Conservation (phyloP, 2,888 invertebrate species). For the Callyntrura sp. region DNA sequence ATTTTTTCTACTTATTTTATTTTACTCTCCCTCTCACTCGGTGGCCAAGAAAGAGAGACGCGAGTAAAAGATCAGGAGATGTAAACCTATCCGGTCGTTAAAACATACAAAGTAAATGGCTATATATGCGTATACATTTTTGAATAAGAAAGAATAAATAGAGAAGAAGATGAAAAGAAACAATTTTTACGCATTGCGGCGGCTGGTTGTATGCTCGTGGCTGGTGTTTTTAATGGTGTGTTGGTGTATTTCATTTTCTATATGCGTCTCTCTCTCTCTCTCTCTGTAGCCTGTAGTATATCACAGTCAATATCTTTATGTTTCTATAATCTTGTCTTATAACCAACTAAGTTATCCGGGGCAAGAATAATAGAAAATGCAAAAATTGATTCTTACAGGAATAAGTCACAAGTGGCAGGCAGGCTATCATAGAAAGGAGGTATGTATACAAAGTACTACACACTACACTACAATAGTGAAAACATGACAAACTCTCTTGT, state of each 20-base stretch:
- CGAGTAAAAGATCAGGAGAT: not conserved
- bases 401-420: constrained; percentile 62
- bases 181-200: constrained; percentile 75
- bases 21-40: constrained; percentile 38
- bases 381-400: constrained; percentile 49
- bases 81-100: not conserved
- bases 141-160: constrained; percentile 14
- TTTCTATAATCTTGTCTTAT: no score
- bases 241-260: constrained; percentile 56
- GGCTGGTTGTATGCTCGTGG: constrained; percentile 59
- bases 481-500: not conserved
- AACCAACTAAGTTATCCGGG: not conserved
- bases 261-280: not conserved
- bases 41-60: constrained; percentile 31
- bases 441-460: not conserved
- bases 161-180: constrained; percentile 55
- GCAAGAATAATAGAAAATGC: constrained; percentile 28
- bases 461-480: not conserved
- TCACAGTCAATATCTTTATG: not conserved
- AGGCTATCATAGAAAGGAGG: not conserved
- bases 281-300: not conserved
- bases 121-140: constrained; percentile 18
- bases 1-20: constrained; percentile 13
- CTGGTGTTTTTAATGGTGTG: constrained; percentile 70
- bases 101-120: not conserved